phyloP scores from a whole-genome alignment of 2,888 invertebrate species.

The Dryomyza anilis region DNA sequence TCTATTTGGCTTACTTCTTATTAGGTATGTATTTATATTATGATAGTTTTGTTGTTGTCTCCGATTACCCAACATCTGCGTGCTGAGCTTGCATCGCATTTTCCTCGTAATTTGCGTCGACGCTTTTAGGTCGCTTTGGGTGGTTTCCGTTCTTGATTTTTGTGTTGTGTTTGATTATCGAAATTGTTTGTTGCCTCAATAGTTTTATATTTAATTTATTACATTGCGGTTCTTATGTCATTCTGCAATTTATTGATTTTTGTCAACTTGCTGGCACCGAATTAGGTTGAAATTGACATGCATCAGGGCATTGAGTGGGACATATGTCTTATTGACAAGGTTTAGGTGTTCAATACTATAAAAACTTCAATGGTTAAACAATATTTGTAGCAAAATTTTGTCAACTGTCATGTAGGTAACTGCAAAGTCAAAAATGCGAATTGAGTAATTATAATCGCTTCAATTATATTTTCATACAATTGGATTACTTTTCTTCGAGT shows the following conservation, averaged over 20 bases:
- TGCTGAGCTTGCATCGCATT: not conserved
- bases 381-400: no score
- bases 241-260: conserved; percentile 2
- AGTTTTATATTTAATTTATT: not conserved
- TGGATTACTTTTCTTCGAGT: no score
- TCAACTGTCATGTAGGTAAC: no score
- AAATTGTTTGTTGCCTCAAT: not conserved
- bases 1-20: not conserved
- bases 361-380: no score
- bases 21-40: not conserved
- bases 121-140: not conserved
- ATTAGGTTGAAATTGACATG: no score
- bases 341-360: no score
- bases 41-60: not conserved
- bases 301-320: no score
- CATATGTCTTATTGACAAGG: no score
- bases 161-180: not conserved
- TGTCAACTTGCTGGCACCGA: no score
- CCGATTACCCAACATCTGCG: not conserved
- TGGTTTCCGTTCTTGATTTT: not conserved
- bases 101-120: not conserved
- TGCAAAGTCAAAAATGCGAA: no score
- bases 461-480: no score
- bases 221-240: not conserved
- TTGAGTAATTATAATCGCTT: no score